A percentile compares a stretch with the other conserved stretches of the same genome.
These are phyloP conservation scores for Mellivora capensis DNA, from an alignment of 2,113 vertebrate species.

Conservation along the genomic window DNA sequence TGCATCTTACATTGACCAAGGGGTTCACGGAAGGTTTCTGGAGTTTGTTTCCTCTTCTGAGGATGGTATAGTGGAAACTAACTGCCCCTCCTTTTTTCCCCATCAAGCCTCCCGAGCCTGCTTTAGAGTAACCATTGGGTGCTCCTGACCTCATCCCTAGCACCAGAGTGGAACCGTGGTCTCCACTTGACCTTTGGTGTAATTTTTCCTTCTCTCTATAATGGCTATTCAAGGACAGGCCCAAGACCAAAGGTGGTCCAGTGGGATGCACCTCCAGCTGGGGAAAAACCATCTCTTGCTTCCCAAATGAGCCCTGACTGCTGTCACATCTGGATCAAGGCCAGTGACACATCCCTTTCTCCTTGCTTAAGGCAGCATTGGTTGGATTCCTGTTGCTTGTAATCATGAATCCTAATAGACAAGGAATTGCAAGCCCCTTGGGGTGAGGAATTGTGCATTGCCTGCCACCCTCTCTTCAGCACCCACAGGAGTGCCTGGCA, in stretches of 20 bases:
- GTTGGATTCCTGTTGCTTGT: background rate
- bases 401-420: background rate
- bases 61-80: background rate
- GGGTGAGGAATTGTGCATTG: background rate
- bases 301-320: background rate
- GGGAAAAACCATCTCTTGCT: background rate
- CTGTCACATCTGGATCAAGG: background rate
- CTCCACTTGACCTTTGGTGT: background rate
- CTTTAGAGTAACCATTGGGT: background rate
- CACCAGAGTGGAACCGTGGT: background rate
- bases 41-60: background rate
- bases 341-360: background rate
- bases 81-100: background rate
- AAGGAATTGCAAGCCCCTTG: background rate
- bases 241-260: background rate
- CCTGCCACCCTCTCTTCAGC: too few relatives aligned
- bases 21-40: background rate
- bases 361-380: background rate
- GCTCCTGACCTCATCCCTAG: background rate
- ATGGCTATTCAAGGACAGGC: background rate
- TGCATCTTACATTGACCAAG: background rate
- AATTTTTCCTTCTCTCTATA: background rate
- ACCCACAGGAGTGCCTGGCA: background rate
- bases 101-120: background rate
- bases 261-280: background rate